Percentiles rank a stretch among this genome's conserved stretches.
Conservation (phyloP, 2,797 vertebrate genomes). For the Dendrocincla tyrannina region DNA sequence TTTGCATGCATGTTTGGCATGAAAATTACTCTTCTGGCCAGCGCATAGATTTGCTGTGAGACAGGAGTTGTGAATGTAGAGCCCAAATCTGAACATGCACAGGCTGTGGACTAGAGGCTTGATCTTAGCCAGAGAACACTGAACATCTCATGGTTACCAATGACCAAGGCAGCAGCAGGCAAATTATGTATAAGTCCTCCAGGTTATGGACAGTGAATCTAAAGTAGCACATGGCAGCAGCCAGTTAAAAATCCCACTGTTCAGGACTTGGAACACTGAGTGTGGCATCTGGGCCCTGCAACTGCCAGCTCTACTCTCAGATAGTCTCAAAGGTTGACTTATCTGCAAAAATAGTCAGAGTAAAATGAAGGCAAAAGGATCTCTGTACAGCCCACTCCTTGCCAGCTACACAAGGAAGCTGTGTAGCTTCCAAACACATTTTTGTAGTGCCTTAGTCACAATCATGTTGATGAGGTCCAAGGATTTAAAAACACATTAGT, state of each 20-base stretch:
- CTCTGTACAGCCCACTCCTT: not conserved
- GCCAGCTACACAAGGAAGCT: not conserved
- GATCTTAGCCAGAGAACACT: not conserved
- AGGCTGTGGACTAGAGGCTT: not conserved
- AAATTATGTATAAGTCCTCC: conserved; percentile 16
- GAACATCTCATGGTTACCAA: conserved; percentile 12
- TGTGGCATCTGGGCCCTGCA: conserved; percentile 39
- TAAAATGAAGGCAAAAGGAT: not conserved
- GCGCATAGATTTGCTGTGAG: not conserved
- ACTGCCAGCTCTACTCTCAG: conserved; percentile 17
- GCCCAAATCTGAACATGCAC: not conserved
- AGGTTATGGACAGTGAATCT: conserved; percentile 17
- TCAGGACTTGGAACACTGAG: not conserved
- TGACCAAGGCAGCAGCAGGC: conserved; percentile 24
- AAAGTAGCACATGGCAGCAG: not conserved
- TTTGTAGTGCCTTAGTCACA: not conserved
- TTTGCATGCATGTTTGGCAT: not conserved
- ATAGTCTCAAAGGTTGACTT: not conserved
- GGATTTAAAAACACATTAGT: conserved; percentile 6
- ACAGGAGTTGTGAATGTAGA: not conserved
- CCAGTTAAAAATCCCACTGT: conserved; percentile 4
- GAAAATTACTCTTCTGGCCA: conserved; percentile 7
- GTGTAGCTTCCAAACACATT: not conserved
- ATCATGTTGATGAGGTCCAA: not conserved
- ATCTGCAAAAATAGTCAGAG: not conserved